Conservation (phyloP, 2,797 vertebrate species). For the Australoheros facetus region DNA sequence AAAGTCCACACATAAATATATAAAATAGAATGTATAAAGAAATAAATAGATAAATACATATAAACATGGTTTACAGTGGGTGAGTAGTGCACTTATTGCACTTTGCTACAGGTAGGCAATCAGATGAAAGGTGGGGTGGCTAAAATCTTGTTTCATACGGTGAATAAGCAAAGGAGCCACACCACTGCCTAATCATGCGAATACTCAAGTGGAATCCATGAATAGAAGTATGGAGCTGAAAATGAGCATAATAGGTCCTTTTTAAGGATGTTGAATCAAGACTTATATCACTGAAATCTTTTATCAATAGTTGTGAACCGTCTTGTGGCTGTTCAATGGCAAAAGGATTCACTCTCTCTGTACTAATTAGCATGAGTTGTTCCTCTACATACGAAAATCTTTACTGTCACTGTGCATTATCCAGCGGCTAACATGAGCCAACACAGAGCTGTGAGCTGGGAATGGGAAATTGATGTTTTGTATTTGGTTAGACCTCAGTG, state of each 20-base stretch:
- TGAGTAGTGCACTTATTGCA: too few relatives aligned
- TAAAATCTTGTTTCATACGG: not conserved
- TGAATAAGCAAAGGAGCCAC: not conserved
- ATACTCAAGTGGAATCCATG: not conserved
- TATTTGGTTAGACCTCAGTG: conserved; percentile 42
- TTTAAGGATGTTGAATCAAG: not conserved
- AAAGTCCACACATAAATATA: too few relatives aligned
- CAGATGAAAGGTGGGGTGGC: not conserved
- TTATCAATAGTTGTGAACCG: not conserved
- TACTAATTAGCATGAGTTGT: conserved; percentile 31
- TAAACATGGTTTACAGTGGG: too few relatives aligned
- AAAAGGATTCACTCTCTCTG: conserved; percentile 3
- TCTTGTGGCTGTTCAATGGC: not conserved
- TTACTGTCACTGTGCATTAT: conserved; percentile 43
- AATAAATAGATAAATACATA: too few relatives aligned
- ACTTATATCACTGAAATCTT: not conserved
- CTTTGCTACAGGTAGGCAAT: not conserved
- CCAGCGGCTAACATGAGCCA: conserved; percentile 60
- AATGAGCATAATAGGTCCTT: not conserved
- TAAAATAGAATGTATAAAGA: too few relatives aligned
- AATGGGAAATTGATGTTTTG: conserved; percentile 75
- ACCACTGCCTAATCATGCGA: not conserved
- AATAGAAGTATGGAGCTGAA: not conserved
- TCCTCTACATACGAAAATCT: conserved; percentile 30
- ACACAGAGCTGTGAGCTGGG: conserved; percentile 52